Conservation (phyloP, 2,888 invertebrate genomes). For the Amphipoea oculea region DNA sequence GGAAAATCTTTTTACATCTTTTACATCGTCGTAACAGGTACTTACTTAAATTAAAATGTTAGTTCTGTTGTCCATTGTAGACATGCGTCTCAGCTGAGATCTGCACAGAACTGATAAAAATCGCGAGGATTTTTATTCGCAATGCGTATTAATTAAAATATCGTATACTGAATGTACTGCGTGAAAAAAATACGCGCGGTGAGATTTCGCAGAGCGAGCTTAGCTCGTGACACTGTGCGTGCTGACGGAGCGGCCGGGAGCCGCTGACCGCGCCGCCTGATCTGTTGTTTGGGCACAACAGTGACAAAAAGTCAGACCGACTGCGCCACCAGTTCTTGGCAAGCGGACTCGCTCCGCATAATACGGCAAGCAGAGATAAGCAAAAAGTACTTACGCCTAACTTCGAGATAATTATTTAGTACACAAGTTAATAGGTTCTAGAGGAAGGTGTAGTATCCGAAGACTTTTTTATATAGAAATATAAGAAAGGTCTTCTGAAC, state of each 20-base stretch:
- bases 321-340: neutral
- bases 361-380: neutral
- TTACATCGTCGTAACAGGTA: neutral
- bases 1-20: no score
- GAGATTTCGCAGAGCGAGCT: neutral
- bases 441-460: neutral
- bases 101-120: neutral
- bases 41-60: neutral
- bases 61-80: neutral
- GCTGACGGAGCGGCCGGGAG: no score
- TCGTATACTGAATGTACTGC: neutral
- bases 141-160: neutral
- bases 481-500: neutral
- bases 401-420: neutral
- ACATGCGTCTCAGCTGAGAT: neutral
- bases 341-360: neutral
- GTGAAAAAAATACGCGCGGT: no score
- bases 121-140: neutral
- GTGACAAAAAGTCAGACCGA: neutral
- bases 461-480: neutral
- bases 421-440: neutral
- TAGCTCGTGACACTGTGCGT: no score
- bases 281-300: no score
- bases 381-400: neutral
- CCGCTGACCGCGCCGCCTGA: no score